Percentiles rank a stretch among this genome's conserved stretches.
Conservation (phyloP, 2,888 invertebrate species). For the Platerodrilus igneus region DNA sequence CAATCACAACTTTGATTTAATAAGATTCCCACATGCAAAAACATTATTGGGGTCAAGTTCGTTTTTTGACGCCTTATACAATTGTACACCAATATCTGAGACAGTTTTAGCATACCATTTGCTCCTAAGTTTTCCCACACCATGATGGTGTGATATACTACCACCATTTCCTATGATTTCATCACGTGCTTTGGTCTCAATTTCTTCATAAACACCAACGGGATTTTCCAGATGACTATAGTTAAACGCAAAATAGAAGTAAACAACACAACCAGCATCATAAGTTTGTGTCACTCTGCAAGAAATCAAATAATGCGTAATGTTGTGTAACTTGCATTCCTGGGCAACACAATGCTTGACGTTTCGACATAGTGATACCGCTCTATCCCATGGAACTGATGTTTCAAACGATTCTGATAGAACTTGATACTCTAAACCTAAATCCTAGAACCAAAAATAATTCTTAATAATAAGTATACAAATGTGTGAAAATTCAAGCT, state of each 20-base stretch:
- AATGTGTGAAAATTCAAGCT: not conserved
- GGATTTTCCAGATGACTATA: slow-evolving; percentile 67
- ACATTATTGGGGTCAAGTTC: slow-evolving; percentile 92
- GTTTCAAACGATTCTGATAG: slow-evolving; percentile 98
- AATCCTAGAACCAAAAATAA: slow-evolving; percentile 61
- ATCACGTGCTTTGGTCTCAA: slow-evolving; percentile 84
- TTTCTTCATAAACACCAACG: slow-evolving; percentile 77
- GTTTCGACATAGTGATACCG: slow-evolving; percentile 76
- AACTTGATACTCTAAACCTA: slow-evolving; percentile 81
- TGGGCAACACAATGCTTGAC: slow-evolving; percentile 75
- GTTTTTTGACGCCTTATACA: slow-evolving; percentile 77
- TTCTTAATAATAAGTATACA: slow-evolving; percentile 20
- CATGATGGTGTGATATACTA: slow-evolving; percentile 95
- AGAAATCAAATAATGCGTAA: slow-evolving; percentile 64
- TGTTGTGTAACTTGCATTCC: slow-evolving; percentile 58
- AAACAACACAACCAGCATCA: slow-evolving; percentile 95
- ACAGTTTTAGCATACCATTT: slow-evolving; percentile 84
- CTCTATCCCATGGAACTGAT: slow-evolving; percentile 94
- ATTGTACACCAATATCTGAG: slow-evolving; percentile 71
- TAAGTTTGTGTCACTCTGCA: slow-evolving; percentile 94
- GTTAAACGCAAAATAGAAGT: slow-evolving; percentile 52
- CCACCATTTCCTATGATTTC: slow-evolving; percentile 89
- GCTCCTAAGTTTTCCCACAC: slow-evolving; percentile 88
- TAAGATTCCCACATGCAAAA: slow-evolving; percentile 83
- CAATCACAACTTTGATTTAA: slow-evolving; percentile 41